Percentiles rank a stretch among this genome's conserved stretches.
These are phyloP conservation scores for Crotalus viridis DNA, from an alignment of 2,113 vertebrate genomes.

Conservation along the genomic window DNA sequence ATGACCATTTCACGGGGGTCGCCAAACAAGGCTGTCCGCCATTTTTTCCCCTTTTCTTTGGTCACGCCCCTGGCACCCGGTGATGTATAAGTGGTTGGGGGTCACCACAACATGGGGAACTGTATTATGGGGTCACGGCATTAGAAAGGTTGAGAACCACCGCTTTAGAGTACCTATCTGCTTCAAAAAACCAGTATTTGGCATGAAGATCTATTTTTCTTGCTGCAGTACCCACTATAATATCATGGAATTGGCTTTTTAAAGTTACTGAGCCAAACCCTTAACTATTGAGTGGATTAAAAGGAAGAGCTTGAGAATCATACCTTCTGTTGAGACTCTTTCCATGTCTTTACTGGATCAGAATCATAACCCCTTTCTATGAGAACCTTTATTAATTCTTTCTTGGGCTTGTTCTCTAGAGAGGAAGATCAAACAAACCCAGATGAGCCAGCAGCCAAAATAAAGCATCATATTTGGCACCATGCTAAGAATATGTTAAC, in stretches of 20 bases:
- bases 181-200: neutral
- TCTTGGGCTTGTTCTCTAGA: slow-evolving; percentile 97
- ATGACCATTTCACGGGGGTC: too few relatives aligned
- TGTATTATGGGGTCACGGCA: too few relatives aligned
- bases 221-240: neutral
- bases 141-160: too few relatives aligned
- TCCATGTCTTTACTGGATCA: slow-evolving; percentile 94
- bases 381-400: slow-evolving; percentile 90
- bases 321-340: slow-evolving; percentile 90
- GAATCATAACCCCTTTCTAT: slow-evolving; percentile 92
- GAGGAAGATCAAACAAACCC: slow-evolving; percentile 42
- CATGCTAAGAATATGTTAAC: neutral
- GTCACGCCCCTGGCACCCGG: too few relatives aligned
- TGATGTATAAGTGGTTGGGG: too few relatives aligned
- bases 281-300: neutral
- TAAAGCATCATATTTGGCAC: neutral
- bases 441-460: neutral
- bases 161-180: neutral
- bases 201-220: neutral
- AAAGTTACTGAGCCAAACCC: neutral
- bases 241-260: neutral
- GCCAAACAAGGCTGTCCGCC: too few relatives aligned
- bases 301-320: neutral
- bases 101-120: too few relatives aligned
- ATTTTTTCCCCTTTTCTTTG: too few relatives aligned